Conservation (phyloP, 2,888 invertebrate species). For the Ennomos fuscantarius region DNA sequence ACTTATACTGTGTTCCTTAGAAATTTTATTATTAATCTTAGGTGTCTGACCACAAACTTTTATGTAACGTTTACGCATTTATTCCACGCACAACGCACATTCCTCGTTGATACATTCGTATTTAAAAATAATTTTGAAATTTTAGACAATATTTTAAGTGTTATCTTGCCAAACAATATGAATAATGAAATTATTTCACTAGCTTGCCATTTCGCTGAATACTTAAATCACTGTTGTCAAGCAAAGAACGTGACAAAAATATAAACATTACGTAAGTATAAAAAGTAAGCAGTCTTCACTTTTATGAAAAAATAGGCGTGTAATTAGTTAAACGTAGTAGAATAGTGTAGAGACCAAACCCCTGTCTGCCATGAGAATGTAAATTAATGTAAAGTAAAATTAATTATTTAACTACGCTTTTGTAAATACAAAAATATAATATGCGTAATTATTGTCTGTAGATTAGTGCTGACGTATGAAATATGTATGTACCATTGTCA, state of each 20-base stretch:
- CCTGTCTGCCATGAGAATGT: slow-evolving; percentile 32
- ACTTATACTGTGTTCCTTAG: no score
- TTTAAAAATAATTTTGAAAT: not conserved
- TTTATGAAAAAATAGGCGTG: slow-evolving; percentile 17
- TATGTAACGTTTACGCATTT: slow-evolving; percentile 12
- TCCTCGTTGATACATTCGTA: slow-evolving; percentile 5
- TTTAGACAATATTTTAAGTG: slow-evolving; percentile 3
- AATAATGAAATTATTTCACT: not conserved
- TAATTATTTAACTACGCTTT: slow-evolving; percentile 47
- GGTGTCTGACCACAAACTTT: no score
- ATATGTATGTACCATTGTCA: slow-evolving; percentile 40
- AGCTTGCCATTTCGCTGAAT: slow-evolving; percentile 10
- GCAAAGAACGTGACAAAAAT: no score
- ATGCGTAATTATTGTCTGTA: slow-evolving; percentile 6
- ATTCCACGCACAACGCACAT: slow-evolving; percentile 19
- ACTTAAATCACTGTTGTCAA: not conserved
- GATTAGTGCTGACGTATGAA: slow-evolving; percentile 30
- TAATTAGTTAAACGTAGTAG: slow-evolving; percentile 21
- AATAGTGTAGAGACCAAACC: slow-evolving; percentile 31
- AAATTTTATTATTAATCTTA: no score
- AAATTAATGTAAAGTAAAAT: slow-evolving; percentile 46
- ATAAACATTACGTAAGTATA: not conserved
- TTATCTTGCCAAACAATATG: slow-evolving; percentile 16
- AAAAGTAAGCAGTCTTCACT: slow-evolving; percentile 38
- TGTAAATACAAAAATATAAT: slow-evolving; percentile 36